Conservation (phyloP, 2,113 vertebrate genomes). For the Carettochelys insculpta region DNA sequence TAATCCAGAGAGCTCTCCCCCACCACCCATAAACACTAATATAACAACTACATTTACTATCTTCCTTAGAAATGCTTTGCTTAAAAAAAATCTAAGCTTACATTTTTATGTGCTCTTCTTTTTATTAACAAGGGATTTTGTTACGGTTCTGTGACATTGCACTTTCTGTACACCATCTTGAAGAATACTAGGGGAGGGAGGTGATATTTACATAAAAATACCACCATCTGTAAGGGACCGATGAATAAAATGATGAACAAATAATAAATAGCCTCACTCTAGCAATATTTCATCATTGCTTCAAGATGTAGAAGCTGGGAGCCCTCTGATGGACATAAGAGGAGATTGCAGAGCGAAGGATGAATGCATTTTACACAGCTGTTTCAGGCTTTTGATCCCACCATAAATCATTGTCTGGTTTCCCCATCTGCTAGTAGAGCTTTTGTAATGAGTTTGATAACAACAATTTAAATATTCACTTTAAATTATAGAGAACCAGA, state of each 20-base stretch:
- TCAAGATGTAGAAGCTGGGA: neutral
- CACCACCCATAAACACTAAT: neutral
- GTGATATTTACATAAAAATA: neutral
- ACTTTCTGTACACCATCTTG: neutral
- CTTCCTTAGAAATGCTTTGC: neutral
- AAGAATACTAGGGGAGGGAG: neutral
- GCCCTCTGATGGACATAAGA: neutral
- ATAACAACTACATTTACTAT: neutral
- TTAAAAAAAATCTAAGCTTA: neutral
- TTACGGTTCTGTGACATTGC: neutral
- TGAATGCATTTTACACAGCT: neutral
- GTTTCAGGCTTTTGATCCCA: neutral
- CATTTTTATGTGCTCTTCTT: neutral
- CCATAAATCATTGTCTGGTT: neutral
- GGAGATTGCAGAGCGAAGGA: neutral
- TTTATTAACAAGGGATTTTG: neutral
- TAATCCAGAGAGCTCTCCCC: neutral
- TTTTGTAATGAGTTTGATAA: neutral
- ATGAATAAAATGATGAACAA: neutral
- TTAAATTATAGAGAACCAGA: neutral
- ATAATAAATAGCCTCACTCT: neutral
- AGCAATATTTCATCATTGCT: neutral
- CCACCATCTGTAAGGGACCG: neutral
- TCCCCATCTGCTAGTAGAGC: neutral
- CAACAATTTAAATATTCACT: neutral